Base-by-base conservation (phyloP, 2,797 vertebrate genomes). In the Gymnothorax javanicus region DNA sequence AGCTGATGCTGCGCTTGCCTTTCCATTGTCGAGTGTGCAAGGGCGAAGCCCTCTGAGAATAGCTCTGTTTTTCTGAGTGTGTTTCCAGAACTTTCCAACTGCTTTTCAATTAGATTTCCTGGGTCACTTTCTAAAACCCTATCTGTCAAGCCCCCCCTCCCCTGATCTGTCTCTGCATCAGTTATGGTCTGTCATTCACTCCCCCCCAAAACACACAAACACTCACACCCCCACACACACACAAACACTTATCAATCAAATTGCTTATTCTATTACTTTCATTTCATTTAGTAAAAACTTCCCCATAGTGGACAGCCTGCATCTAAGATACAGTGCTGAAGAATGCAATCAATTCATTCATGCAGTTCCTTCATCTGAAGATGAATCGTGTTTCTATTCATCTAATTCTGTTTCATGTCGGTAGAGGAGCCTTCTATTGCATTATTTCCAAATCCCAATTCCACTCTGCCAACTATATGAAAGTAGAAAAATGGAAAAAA, bases 91-190 rank as follows among this genome's bases (percentile, higher is more conserved):
- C 52, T 17, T 58, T 58, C 6, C 54, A n/a, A 81, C 20, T 64
- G 84, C 88, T n/a, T 89, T 90, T 89, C 57, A 83, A n/a, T 77
- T 84, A 87, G 54, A 77, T 88, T 85, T 90, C 67, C 83, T 52
- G 52, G 59, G 57, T 23, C 12, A 43, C 67, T 84, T 75, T 71
- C 54, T 43, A 43, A 43, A 43, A 43, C 86, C 73, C 56, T 50
- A 82, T 83, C 69, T 88, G 69, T 89, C 43, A 86, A 87, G 67
- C 54, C 71, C 56, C 56, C 8, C 9, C 33, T 43, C 33, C n/a
- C n/a, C 67, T 9, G 7, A 25, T 0, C 25, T 75, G 17, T 4
- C 11, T 13, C 71, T 3, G 17, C 7, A 20, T 27, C 23, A 3
- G 25, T 25, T 11, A 43, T 73, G 11, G 25, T 73, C 27, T 33